A percentile compares a stretch with the other conserved stretches of the same genome.
Conservation (phyloP, 2,797 vertebrate species). For the Pseudopleuronectes americanus region DNA sequence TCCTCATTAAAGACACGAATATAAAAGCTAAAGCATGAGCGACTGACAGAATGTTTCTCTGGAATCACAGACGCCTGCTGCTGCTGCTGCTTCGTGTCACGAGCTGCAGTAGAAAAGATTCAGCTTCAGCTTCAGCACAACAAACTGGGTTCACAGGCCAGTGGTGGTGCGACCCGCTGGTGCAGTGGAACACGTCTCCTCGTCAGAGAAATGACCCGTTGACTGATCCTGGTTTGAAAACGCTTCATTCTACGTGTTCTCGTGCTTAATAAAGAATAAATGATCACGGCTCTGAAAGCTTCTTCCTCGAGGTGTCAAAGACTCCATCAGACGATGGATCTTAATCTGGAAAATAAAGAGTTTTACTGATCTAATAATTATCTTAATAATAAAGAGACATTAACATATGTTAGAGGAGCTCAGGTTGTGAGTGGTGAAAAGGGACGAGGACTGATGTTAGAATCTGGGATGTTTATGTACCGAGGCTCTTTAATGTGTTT, state of each 20-base stretch:
- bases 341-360: too few species aligned
- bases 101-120: neutral
- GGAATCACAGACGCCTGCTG: neutral
- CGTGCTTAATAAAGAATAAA: neutral
- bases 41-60: neutral
- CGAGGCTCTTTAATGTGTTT: too few species aligned
- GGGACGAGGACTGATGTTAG: too few species aligned
- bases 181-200: slow-evolving; percentile 14
- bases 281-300: neutral
- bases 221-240: neutral
- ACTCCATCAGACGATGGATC: too few species aligned
- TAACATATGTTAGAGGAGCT: too few species aligned
- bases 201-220: neutral
- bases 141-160: neutral
- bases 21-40: too few species aligned
- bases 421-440: too few species aligned
- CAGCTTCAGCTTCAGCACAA: slow-evolving; percentile 9
- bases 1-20: too few species aligned
- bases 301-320: too few species aligned
- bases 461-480: too few species aligned
- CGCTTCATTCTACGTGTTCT: neutral
- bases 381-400: too few species aligned
- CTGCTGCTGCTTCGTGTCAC: neutral
- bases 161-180: neutral
- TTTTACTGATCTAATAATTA: too few species aligned